phyloP scores from a whole-genome alignment of 1,140 invertebrate species.

The Nymphalis io region DNA sequence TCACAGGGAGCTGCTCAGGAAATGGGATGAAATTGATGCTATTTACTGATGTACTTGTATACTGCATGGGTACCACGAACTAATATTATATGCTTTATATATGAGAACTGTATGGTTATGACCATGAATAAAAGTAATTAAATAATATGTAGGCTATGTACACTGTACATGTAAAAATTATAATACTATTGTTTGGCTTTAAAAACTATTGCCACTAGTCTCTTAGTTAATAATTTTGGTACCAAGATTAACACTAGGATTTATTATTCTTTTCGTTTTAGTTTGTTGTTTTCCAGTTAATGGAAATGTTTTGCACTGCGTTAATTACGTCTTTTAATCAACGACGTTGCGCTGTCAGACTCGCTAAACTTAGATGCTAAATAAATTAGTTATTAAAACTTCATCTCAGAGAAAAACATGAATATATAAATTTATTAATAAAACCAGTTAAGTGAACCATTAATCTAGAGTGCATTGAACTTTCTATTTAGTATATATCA shows the following conservation, averaged over 20 bases:
- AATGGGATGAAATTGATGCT: conserved; percentile 74
- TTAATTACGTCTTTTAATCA: conserved; percentile 1
- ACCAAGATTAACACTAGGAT: too few relatives aligned
- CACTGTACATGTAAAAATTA: too few relatives aligned
- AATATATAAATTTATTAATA: neutral
- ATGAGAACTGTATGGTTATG: neutral
- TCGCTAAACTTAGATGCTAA: neutral
- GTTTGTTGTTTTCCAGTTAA: neutral
- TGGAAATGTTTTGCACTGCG: neutral
- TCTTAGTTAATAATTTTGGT: neutral
- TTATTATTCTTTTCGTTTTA: neutral
- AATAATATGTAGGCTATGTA: too few relatives aligned
- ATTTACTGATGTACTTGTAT: conserved; percentile 50
- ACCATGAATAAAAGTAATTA: too few relatives aligned
- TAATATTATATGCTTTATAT: neutral
- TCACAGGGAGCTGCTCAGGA: conserved; percentile 65
- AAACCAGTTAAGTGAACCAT: neutral
- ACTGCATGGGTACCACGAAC: conserved; percentile 12
- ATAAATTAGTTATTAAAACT: neutral
- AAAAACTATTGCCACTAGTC: neutral
- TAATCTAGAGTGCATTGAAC: conserved; percentile 23
- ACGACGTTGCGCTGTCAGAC: neutral
- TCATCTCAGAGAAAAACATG: neutral
- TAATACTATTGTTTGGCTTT: neutral
- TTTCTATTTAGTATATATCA: conserved; percentile 19